phyloP scores from a whole-genome alignment of 2,797 vertebrate genomes.

The Rachycentron canadum region DNA sequence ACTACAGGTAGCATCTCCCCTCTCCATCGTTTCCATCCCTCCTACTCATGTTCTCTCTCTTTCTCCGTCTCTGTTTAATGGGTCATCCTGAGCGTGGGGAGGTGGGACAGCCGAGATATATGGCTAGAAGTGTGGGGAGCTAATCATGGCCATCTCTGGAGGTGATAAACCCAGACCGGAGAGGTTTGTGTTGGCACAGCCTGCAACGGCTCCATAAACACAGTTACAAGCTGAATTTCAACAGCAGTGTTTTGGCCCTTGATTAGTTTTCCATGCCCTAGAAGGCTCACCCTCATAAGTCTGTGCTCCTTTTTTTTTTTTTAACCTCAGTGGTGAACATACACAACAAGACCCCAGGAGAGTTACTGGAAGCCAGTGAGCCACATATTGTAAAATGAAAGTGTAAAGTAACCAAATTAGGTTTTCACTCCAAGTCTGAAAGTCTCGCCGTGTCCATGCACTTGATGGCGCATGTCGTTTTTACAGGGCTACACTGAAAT shows the following conservation, averaged over 20 bases:
- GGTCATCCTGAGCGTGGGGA: slow-evolving; percentile 66
- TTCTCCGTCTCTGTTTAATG: slow-evolving; percentile 74
- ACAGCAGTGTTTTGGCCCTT: slow-evolving; percentile 67
- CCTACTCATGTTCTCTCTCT: slow-evolving; percentile 63
- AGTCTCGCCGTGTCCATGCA: slow-evolving; percentile 47
- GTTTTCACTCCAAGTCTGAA: slow-evolving; percentile 48
- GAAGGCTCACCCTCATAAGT: slow-evolving; percentile 48
- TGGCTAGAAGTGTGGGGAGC: slow-evolving; percentile 64
- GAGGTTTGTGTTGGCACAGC: slow-evolving; percentile 72
- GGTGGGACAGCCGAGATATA: slow-evolving; percentile 74
- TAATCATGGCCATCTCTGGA: slow-evolving; percentile 79
- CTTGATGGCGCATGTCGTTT: slow-evolving; percentile 70
- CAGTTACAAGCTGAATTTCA: slow-evolving; percentile 74
- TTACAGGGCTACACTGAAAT: slow-evolving; percentile 61
- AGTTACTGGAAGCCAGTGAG: slow-evolving; percentile 41
- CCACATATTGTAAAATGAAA: slow-evolving; percentile 70
- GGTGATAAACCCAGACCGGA: slow-evolving; percentile 74
- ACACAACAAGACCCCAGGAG: slow-evolving; percentile 44
- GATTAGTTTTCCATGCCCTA: slow-evolving; percentile 71
- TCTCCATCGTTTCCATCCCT: slow-evolving; percentile 59
- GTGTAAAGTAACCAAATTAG: slow-evolving; percentile 73
- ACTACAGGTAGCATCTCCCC: slow-evolving; percentile 76
- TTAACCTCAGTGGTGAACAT: slow-evolving; percentile 43
- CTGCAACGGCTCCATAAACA: slow-evolving; percentile 74
- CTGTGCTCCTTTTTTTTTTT: slow-evolving; percentile 32